Conservation (phyloP, 2,888 invertebrate species). For the Digitonthophagus gazella region DNA sequence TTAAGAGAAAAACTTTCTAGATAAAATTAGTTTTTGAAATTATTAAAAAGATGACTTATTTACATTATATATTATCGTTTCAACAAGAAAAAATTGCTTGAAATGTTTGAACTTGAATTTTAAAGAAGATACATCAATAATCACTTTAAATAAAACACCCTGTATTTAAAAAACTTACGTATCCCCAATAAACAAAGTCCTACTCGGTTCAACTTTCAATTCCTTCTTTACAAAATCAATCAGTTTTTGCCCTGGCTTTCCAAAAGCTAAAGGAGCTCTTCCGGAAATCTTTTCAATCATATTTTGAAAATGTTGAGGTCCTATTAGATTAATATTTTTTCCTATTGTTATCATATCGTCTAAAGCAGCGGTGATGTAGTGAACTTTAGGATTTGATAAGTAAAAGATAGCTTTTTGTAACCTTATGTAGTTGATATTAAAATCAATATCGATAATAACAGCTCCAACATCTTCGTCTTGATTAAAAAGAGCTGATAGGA, state of each 20-base stretch:
- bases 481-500: background rate
- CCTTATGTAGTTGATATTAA: conserved; percentile 54
- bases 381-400: conserved; percentile 53
- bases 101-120: too few relatives aligned
- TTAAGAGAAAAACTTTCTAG: too few relatives aligned
- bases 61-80: too few relatives aligned
- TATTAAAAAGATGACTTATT: too few relatives aligned
- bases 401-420: conserved; percentile 54
- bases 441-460: conserved; percentile 58
- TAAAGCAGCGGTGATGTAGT: conserved; percentile 55
- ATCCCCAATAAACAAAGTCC: conserved; percentile 82
- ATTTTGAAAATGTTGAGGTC: conserved; percentile 52
- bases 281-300: conserved; percentile 50
- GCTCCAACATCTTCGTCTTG: conserved; percentile 55
- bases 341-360: conserved; percentile 51
- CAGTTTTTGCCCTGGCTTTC: conserved; percentile 55
- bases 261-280: conserved; percentile 50
- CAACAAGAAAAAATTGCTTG: too few relatives aligned
- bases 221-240: conserved; percentile 55
- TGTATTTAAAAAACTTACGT: conserved; percentile 57
- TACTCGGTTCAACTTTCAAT: conserved; percentile 59
- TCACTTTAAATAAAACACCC: background rate
- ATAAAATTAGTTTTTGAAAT: too few relatives aligned
- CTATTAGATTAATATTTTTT: conserved; percentile 49
- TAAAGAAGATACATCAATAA: too few relatives aligned